These are phyloP conservation scores for Psophia crepitans DNA, from an alignment of 2,113 vertebrate species.

Conservation along the genomic window DNA sequence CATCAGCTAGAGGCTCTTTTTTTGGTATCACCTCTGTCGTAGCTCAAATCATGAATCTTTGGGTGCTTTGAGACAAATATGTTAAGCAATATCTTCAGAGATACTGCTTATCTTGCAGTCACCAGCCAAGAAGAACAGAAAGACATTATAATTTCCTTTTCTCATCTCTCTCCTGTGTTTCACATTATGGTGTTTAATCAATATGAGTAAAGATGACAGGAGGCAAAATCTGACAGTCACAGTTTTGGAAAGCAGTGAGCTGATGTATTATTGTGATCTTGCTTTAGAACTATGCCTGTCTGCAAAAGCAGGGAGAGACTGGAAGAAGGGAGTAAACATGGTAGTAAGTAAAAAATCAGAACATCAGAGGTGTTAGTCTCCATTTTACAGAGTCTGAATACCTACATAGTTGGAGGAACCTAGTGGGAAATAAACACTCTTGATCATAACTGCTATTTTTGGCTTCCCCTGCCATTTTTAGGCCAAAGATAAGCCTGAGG, in stretches of 20 bases:
- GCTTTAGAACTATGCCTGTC: neutral
- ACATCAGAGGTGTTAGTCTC: neutral
- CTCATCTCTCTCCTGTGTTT: neutral
- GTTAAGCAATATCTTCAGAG: neutral
- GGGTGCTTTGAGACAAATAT: neutral
- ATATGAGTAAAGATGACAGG: neutral
- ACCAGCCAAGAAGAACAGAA: neutral
- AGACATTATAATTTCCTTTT: neutral
- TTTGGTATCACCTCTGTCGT: neutral
- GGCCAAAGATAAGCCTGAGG: slow-evolving; percentile 78
- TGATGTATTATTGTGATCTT: neutral
- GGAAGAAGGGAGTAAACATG: neutral
- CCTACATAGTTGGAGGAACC: neutral
- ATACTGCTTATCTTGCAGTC: neutral
- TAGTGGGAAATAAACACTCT: neutral
- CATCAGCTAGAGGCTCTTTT: neutral
- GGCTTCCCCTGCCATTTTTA: slow-evolving; percentile 35
- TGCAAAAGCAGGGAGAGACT: neutral
- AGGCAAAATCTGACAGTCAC: neutral
- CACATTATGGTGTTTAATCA: neutral
- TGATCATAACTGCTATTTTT: neutral
- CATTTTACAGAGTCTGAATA: neutral
- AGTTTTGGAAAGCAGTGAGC: neutral
- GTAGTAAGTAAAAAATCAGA: neutral
- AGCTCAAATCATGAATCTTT: neutral